phyloP scores from a whole-genome alignment of 1,140 invertebrate species.

The Dreissena rostriformis region DNA sequence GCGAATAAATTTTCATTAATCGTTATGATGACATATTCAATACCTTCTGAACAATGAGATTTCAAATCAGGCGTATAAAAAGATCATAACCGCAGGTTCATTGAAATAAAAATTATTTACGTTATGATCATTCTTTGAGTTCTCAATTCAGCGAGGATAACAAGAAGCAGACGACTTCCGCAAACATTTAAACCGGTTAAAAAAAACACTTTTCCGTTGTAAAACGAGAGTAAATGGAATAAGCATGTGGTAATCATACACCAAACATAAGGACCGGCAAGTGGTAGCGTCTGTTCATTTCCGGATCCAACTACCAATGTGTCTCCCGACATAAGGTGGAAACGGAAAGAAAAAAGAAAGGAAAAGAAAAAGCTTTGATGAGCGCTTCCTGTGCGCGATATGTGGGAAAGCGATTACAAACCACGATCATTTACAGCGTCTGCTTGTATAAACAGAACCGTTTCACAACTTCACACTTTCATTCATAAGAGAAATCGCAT shows the following conservation, averaged over 20 bases:
- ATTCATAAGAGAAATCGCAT: slow-evolving; percentile 35
- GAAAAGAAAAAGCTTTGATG: background rate
- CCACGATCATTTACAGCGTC: background rate
- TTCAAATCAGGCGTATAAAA: too few species aligned
- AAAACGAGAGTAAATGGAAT: too few species aligned
- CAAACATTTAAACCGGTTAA: too few species aligned
- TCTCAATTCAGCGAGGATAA: too few species aligned
- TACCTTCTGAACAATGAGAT: too few species aligned
- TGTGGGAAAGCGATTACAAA: slow-evolving; percentile 17
- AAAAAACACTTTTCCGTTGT: too few species aligned
- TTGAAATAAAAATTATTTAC: too few species aligned
- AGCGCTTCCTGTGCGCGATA: slow-evolving; percentile 19
- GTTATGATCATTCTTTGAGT: too few species aligned
- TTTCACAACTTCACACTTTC: slow-evolving; percentile 20
- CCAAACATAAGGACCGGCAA: slow-evolving; percentile 12
- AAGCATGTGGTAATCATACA: background rate
- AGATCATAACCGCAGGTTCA: too few species aligned
- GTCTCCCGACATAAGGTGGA: slow-evolving; percentile 16
- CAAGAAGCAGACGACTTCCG: too few species aligned
- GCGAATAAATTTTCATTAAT: too few species aligned
- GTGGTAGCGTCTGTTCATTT: slow-evolving; percentile 26
- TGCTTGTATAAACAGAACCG: background rate
- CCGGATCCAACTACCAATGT: background rate
- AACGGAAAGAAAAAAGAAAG: background rate
- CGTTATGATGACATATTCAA: too few species aligned